A percentile compares a stretch with the other conserved stretches of the same genome.
These are phyloP conservation scores for Nixonia krombeini DNA, from an alignment of 1,140 invertebrate genomes.

Conservation along the genomic window DNA sequence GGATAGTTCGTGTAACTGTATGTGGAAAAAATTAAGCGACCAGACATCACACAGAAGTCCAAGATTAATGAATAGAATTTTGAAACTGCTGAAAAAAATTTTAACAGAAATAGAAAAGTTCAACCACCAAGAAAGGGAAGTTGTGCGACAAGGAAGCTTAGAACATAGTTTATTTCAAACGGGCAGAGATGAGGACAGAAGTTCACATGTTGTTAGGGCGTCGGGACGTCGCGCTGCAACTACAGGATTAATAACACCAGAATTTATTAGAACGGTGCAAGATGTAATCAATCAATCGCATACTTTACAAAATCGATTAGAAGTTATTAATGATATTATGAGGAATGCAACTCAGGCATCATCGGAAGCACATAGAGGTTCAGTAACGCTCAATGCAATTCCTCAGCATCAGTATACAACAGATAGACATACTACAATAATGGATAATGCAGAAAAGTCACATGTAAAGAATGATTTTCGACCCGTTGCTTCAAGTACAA, in stretches of 20 bases:
- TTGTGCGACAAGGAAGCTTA: not conserved
- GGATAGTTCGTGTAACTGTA: not conserved
- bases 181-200: not conserved
- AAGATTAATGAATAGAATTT: not conserved
- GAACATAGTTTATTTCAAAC: not conserved
- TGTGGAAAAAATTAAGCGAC: slow-evolving; percentile 1
- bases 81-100: slow-evolving; percentile 10
- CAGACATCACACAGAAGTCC: not conserved
- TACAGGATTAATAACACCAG: slow-evolving; percentile 9
- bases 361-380: too few species aligned
- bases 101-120: slow-evolving; percentile 1
- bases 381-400: too few species aligned
- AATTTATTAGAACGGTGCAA: slow-evolving; percentile 21
- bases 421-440: too few species aligned
- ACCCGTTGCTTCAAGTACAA: too few species aligned
- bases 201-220: too few species aligned
- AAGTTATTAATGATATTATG: slow-evolving; percentile 21
- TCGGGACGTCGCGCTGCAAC: too few species aligned
- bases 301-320: slow-evolving; percentile 21
- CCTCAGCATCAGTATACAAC: too few species aligned
- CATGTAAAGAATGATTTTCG: too few species aligned
- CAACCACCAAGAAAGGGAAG: not conserved
- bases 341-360: slow-evolving; percentile 1
- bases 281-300: slow-evolving; percentile 26
- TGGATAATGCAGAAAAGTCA: too few species aligned